Conservation (phyloP, 2,888 invertebrate genomes). For the Eupithecia centaureata region DNA sequence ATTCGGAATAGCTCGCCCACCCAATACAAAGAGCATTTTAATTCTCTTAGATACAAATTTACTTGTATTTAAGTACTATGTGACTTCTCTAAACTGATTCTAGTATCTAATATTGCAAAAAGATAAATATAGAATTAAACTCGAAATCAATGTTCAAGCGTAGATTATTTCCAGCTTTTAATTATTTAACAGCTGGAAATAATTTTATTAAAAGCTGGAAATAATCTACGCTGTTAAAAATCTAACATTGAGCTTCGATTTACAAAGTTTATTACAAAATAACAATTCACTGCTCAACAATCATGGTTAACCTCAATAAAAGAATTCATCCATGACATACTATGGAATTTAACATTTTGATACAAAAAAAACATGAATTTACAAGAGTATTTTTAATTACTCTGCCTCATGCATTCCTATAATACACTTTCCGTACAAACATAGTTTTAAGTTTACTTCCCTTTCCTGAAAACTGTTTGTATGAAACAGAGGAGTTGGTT, state of each 20-base stretch:
- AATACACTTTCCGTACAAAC: not conserved
- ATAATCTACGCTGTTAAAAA: not conserved
- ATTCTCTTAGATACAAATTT: not conserved
- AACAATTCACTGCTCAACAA: not conserved
- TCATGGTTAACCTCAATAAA: not conserved
- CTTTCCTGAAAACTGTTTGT: not conserved
- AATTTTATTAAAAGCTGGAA: not conserved
- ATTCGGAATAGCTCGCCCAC: constrained; percentile 42
- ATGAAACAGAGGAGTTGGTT: constrained; percentile 8
- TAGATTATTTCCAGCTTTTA: not conserved
- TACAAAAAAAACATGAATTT: not conserved
- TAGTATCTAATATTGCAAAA: not conserved
- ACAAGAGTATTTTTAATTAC: not conserved
- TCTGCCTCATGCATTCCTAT: not conserved
- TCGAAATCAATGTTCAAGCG: not conserved
- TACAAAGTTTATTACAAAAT: not conserved
- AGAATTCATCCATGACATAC: not conserved
- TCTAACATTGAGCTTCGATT: not conserved
- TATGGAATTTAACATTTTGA: not conserved
- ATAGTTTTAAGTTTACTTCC: not conserved
- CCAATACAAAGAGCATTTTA: constrained; percentile 3
- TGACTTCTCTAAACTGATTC: not conserved
- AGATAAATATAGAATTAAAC: not conserved
- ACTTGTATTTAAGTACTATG: constrained; percentile 5
- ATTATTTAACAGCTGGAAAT: too few relatives aligned